phyloP scores from a whole-genome alignment of 2,888 invertebrate genomes.

The Caenorhabditis uteleia region DNA sequence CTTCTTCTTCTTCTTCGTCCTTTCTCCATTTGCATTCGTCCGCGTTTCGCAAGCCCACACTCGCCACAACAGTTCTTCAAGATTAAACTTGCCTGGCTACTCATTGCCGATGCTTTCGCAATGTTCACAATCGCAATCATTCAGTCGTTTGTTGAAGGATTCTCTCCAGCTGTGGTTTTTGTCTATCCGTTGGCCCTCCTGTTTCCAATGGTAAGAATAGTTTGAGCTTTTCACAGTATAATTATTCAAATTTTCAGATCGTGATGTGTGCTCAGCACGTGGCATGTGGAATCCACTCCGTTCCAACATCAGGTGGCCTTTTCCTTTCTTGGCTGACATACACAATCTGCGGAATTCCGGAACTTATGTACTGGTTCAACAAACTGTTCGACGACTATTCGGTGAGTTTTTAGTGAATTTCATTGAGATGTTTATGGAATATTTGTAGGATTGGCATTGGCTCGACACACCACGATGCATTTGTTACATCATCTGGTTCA shows the following conservation, averaged over 20 bases:
- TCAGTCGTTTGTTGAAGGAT: conserved; percentile 48
- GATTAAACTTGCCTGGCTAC: too few relatives aligned
- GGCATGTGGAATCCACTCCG: conserved; percentile 84
- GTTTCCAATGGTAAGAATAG: conserved; percentile 56
- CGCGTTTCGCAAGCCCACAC: too few relatives aligned
- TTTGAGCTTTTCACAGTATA: not conserved
- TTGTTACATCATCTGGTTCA: conserved; percentile 60
- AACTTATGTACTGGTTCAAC: conserved; percentile 63
- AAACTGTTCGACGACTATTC: conserved; percentile 17
- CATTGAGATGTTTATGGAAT: too few relatives aligned
- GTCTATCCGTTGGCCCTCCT: conserved; percentile 63
- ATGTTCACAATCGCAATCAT: conserved; percentile 61
- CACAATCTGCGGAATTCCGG: conserved; percentile 77
- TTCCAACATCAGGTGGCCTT: conserved; percentile 84
- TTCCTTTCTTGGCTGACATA: conserved; percentile 89
- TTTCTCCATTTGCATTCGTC: too few relatives aligned
- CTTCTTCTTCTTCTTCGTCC: too few relatives aligned
- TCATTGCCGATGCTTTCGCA: conserved; percentile 55
- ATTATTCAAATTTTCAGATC: conserved; percentile 45
- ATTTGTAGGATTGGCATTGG: conserved; percentile 19
- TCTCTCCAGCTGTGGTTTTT: conserved; percentile 61
- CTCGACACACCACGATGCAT: conserved; percentile 33
- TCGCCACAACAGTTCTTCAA: too few relatives aligned
- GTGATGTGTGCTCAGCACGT: conserved; percentile 74
- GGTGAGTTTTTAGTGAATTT: too few relatives aligned